A percentile compares a stretch with the other conserved stretches of the same genome.
phyloP scores from a whole-genome alignment of 30 jellyfish, hydroid and myxozoan species.

The Turritopsis dohrnii region DNA sequence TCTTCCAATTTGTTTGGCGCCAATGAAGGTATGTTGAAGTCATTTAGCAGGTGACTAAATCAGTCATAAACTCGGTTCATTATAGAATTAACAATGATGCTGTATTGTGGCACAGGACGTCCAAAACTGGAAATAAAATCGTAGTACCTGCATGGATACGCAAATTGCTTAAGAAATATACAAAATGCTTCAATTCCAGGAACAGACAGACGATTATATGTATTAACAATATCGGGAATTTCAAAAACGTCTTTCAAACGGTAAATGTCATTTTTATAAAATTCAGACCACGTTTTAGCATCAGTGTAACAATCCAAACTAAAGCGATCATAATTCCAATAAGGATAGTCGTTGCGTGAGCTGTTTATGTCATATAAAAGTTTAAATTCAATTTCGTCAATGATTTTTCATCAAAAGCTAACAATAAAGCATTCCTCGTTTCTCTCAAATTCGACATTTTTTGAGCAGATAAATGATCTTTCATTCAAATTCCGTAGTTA shows the following conservation, averaged over 20 bases:
- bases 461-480: no score
- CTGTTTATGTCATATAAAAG: not conserved
- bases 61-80: constrained; percentile 11
- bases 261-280: not conserved
- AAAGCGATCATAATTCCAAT: not conserved
- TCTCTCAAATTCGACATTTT: no score
- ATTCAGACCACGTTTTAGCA: not conserved
- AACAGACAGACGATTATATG: not conserved
- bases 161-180: constrained; percentile 34
- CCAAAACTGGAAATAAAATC: constrained; percentile 58
- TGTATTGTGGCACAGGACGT: constrained; percentile 8
- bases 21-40: not conserved
- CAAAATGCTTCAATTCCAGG: constrained; percentile 41
- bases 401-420: not conserved
- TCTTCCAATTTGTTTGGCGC: constrained; percentile 23
- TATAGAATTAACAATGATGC: constrained; percentile 9
- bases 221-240: not conserved
- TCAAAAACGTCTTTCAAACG: not conserved
- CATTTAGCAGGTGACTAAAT: constrained; percentile 13
- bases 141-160: constrained; percentile 54
- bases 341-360: not conserved
- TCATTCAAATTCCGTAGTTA: no score
- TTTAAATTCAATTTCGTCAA: not conserved
- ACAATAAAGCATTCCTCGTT: no score
- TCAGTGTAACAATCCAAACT: not conserved